A percentile compares a stretch with the other conserved stretches of the same genome.
phyloP scores from a whole-genome alignment of 2,888 invertebrate genomes.

The Drosophila rubida region DNA sequence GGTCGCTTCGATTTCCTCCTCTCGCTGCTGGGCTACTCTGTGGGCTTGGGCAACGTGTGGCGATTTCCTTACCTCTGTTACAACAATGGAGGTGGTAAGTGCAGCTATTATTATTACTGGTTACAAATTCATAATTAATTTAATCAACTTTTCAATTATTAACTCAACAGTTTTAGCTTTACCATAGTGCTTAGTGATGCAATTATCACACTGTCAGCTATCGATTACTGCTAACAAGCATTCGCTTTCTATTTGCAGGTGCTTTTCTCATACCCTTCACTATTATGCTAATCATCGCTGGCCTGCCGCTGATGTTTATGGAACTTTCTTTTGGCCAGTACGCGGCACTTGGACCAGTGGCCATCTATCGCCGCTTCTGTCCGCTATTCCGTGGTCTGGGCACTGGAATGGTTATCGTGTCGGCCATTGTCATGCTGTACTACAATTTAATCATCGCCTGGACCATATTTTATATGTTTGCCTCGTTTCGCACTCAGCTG shows the following conservation, averaged over 20 bases:
- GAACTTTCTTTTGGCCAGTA: conserved; percentile 94
- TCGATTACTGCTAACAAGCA: not conserved
- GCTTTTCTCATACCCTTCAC: conserved; percentile 94
- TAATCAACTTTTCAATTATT: too few relatives aligned
- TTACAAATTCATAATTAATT: not conserved
- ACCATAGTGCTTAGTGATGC: too few relatives aligned
- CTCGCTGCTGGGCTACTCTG: conserved; percentile 90
- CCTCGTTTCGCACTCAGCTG: conserved; percentile 88
- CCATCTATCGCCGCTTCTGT: conserved; percentile 91
- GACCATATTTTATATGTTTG: conserved; percentile 91
- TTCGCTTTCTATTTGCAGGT: conserved; percentile 85
- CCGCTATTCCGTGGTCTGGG: conserved; percentile 90
- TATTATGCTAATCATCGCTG: conserved; percentile 92
- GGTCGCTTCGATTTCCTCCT: conserved; percentile 91
- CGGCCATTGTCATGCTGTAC: conserved; percentile 90
- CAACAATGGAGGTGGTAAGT: conserved; percentile 90
- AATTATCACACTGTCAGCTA: too few relatives aligned
- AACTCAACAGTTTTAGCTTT: too few relatives aligned
- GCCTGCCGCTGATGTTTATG: conserved; percentile 93
- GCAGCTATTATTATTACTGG: not conserved
- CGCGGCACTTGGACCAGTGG: conserved; percentile 91
- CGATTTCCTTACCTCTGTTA: conserved; percentile 91
- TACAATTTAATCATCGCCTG: conserved; percentile 92
- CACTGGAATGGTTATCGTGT: conserved; percentile 91
- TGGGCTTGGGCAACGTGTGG: conserved; percentile 91